Evolutionary conservation across 1,140 invertebrate genomes (phyloP), one percentile per base, ranked within the genome.

Genomic region (Drosophila ogumai): DNA sequence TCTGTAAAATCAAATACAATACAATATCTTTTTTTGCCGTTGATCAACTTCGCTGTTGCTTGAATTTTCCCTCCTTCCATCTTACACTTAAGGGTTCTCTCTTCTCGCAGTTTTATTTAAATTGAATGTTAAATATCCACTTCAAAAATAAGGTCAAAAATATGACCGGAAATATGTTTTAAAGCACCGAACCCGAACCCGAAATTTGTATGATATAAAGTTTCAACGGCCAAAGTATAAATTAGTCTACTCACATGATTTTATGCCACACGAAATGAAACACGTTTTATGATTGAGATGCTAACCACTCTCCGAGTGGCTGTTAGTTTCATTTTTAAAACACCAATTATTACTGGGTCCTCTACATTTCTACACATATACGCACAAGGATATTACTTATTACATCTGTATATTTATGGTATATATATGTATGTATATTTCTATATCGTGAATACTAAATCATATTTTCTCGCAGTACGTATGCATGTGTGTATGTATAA

Each of bases 281-380:
- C 50, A 34, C 52, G 7, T 22, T n/a, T 56, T 32, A 54, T n/a
- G 19, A 12, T 17, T 55, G 22, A 61, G 50, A 54, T 54, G 50
- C 25, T 7, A 54, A 22, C 50, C 31, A 25, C 44, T 36, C 19
- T 47, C 13, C 5, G 43, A 61, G 38, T 56, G 54, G 43, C 19
- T 38, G 8, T 38, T 67, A 79, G 47, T 60, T 59, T 76, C 75
- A 65, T 65, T 84, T 80, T 79, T 47, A 54, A 88, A 88, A 87
- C 84, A 77, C 84, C 82, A 88, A 82, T 55, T 61, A 38, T 55
- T 84, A 76, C 75, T 87, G 80, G 74, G 65, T 67, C 71, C 65
- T 69, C 82, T 87, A 87, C 84, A 77, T 63, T 64, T 88, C 75
- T 88, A 88, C 84, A 87, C 75, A 86, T 69, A 64, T 71, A 71